phyloP scores from a whole-genome alignment of 2,888 invertebrate species.

The Drosophila ustulata region DNA sequence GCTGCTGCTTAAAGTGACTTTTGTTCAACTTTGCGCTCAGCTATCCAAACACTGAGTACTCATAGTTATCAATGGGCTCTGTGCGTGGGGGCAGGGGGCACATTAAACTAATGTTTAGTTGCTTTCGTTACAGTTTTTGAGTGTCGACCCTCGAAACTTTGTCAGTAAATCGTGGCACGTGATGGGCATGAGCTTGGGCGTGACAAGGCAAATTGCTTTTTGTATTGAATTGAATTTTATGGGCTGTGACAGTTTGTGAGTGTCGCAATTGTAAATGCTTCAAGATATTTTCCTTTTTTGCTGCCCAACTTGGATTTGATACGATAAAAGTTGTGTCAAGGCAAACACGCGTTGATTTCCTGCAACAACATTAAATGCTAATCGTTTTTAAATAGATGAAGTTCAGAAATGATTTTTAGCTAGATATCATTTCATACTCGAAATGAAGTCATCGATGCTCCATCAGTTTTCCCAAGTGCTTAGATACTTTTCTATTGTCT shows the following conservation, averaged over 20 bases:
- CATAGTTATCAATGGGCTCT: slow-evolving; percentile 67
- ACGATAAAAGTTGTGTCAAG: slow-evolving; percentile 3
- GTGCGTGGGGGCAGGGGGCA: slow-evolving; percentile 24
- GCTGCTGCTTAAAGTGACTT: slow-evolving; percentile 78
- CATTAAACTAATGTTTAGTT: slow-evolving; percentile 79
- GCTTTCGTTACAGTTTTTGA: slow-evolving; percentile 72
- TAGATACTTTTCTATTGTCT: background rate
- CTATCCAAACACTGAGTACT: slow-evolving; percentile 65
- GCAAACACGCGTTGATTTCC: background rate
- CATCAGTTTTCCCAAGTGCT: background rate
- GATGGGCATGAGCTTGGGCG: slow-evolving; percentile 65
- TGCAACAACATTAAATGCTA: background rate
- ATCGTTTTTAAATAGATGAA: background rate
- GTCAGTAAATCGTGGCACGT: slow-evolving; percentile 78
- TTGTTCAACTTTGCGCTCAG: slow-evolving; percentile 73
- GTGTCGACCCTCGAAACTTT: slow-evolving; percentile 74
- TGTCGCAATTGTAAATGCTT: slow-evolving; percentile 37
- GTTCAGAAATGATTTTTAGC: background rate
- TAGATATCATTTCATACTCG: background rate
- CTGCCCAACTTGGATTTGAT: slow-evolving; percentile 9
- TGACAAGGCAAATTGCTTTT: slow-evolving; percentile 70
- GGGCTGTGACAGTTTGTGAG: slow-evolving; percentile 68
- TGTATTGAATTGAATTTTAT: slow-evolving; percentile 73
- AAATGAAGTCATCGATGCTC: background rate
- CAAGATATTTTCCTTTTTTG: slow-evolving; percentile 8